A percentile compares a stretch with the other conserved stretches of the same genome.
Conservation (phyloP, 2,113 vertebrate species). For the Phrynosoma platyrhinos region DNA sequence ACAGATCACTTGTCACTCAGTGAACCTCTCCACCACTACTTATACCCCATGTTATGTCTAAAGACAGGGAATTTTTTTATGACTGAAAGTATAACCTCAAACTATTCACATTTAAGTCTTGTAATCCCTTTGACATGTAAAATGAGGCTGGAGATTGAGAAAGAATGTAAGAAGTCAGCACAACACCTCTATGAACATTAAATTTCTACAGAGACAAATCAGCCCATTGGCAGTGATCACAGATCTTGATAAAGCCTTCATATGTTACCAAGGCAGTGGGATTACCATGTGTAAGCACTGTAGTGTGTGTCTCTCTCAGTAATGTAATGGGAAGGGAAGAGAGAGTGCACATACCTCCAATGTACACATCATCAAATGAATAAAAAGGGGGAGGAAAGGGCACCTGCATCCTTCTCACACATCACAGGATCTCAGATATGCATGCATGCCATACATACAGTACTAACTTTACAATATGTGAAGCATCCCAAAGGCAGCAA, state of each 20-base stretch:
- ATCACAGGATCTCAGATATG: neutral
- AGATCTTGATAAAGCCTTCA: neutral
- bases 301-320: neutral
- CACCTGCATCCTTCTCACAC: too few species aligned
- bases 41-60: neutral
- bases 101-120: neutral
- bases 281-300: too few species aligned
- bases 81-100: neutral
- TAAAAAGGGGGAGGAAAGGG: too few species aligned
- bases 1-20: neutral
- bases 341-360: neutral
- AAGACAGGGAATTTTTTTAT: too few species aligned
- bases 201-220: neutral
- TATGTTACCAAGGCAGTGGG: neutral
- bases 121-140: neutral
- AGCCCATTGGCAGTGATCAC: neutral
- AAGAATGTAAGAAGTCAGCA: neutral
- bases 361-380: neutral
- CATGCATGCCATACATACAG: too few species aligned
- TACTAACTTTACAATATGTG: neutral
- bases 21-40: neutral
- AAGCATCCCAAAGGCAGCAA: neutral
- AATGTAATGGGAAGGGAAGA: too few species aligned
- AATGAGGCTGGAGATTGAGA: neutral
- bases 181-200: neutral